These are phyloP conservation scores for Ptychadena robeensis DNA, from an alignment of 2,797 vertebrate genomes.

Conservation along the genomic window DNA sequence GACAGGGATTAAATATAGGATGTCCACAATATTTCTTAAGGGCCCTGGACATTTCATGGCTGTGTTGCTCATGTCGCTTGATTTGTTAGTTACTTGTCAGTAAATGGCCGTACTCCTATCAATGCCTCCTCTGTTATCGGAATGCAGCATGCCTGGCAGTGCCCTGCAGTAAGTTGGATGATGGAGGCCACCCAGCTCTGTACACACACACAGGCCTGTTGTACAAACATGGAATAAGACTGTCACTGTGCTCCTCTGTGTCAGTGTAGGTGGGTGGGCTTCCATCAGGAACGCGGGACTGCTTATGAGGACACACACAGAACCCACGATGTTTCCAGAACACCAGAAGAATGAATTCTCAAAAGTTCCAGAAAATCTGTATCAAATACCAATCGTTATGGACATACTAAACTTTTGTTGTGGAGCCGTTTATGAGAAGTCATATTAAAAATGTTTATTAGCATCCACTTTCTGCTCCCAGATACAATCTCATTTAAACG, in stretches of 20 bases:
- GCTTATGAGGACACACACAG: conserved; percentile 30
- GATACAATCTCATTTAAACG: no score
- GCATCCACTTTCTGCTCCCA: no score
- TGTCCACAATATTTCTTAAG: no score
- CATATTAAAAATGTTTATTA: no score
- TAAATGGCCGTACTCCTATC: not conserved
- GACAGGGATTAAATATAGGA: no score
- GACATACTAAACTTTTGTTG: no score
- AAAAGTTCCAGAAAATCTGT: not conserved
- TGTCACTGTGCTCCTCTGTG: conserved; percentile 4
- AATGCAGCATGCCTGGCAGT: not conserved
- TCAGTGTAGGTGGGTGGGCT: conserved; percentile 17
- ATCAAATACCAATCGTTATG: not conserved
- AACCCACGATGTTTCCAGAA: not conserved
- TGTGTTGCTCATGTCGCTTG: not conserved
- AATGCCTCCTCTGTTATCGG: not conserved
- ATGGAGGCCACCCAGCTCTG: conserved; percentile 11
- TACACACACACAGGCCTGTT: conserved; percentile 35
- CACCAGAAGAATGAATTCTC: no score
- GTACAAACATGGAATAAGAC: conserved; percentile 8
- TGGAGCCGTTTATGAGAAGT: no score
- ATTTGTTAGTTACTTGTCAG: no score
- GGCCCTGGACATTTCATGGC: no score
- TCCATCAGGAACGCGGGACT: conserved; percentile 6
- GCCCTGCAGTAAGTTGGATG: not conserved